Percentiles rank a stretch among this genome's conserved stretches.
These are phyloP conservation scores for Amphipoea oculea DNA, from an alignment of 2,888 invertebrate species.

Conservation along the genomic window DNA sequence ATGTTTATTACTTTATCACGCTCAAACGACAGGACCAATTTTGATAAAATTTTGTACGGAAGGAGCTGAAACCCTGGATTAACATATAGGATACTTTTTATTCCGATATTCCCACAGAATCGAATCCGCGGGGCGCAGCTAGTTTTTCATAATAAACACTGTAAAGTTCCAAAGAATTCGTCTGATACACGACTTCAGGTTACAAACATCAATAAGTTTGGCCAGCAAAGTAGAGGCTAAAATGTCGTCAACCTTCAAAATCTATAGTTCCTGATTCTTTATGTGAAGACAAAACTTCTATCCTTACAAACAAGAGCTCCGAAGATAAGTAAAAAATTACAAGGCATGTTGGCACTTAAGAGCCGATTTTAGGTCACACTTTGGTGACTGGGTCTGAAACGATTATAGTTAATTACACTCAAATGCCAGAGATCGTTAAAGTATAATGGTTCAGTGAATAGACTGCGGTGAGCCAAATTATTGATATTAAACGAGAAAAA, in stretches of 20 bases:
- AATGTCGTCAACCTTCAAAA: background rate
- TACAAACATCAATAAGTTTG: background rate
- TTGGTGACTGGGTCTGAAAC: background rate
- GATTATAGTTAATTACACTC: slow-evolving; percentile 13
- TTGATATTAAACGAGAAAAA: slow-evolving; percentile 5
- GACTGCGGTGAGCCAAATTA: background rate
- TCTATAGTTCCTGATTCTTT: background rate
- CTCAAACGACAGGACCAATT: no score
- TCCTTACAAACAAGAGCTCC: background rate
- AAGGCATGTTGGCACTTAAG: background rate
- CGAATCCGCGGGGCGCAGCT: no score
- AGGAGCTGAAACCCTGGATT: no score
- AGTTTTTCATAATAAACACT: no score
- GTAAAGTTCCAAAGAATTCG: no score
- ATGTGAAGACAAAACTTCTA: slow-evolving; percentile 1
- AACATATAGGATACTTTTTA: no score
- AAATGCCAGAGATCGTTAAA: background rate
- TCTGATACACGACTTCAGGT: background rate
- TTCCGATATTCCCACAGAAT: no score
- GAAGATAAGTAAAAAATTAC: slow-evolving; percentile 1
- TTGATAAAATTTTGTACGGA: no score
- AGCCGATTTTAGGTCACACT: background rate
- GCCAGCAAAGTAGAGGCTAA: background rate
- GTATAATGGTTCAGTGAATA: slow-evolving; percentile 14
- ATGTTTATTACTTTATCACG: no score